phyloP scores from a whole-genome alignment of 2,113 vertebrate genomes.

The Glaucidium brasilianum region DNA sequence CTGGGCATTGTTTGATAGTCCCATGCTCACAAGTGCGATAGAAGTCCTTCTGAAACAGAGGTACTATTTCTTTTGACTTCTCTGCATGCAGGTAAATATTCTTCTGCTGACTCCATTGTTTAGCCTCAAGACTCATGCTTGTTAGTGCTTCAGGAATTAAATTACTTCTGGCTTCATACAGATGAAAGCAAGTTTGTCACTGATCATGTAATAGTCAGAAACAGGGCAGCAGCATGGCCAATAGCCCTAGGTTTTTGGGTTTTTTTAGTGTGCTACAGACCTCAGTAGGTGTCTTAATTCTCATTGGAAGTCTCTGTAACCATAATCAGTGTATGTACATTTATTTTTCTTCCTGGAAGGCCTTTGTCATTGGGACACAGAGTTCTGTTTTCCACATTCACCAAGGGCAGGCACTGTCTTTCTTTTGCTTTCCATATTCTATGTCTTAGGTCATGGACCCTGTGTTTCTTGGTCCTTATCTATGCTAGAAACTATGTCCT shows the following conservation, averaged over 20 bases:
- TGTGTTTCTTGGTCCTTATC: neutral
- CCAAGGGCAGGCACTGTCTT: rapidly evolving
- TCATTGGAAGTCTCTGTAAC: neutral
- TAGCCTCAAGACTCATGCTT: neutral
- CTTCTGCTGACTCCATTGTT: neutral
- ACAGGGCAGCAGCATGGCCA: neutral
- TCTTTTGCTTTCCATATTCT: neutral
- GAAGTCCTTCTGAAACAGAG: neutral
- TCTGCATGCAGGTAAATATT: neutral
- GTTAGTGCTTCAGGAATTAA: neutral
- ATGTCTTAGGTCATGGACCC: neutral
- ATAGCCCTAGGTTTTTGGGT: neutral
- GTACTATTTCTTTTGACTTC: neutral
- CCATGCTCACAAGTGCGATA: neutral
- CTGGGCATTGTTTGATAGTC: neutral
- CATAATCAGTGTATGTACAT: neutral
- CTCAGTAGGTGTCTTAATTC: neutral
- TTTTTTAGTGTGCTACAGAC: neutral
- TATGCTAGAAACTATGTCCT: neutral
- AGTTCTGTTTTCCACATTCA: neutral
- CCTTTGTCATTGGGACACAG: neutral
- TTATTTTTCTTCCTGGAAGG: neutral
- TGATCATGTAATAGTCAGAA: neutral
- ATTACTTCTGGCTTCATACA: neutral
- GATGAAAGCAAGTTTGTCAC: neutral